These are phyloP conservation scores for Lithosia quadra DNA, from an alignment of 2,888 invertebrate species.

Conservation along the genomic window DNA sequence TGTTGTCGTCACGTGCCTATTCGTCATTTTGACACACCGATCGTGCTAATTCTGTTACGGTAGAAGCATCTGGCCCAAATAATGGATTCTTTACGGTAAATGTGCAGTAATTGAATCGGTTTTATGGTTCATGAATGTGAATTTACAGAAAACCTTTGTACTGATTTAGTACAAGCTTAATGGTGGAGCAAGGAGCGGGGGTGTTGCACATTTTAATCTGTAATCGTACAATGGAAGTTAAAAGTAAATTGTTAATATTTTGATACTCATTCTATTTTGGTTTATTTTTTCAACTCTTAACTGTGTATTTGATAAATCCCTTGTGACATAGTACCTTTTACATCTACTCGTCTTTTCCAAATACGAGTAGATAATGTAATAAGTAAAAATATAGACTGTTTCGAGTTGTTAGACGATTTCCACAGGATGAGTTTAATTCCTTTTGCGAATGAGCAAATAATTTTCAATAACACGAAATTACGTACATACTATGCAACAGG, in stretches of 20 bases:
- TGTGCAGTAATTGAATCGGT: constrained; percentile 42
- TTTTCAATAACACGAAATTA: too few relatives aligned
- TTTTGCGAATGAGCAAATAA: too few relatives aligned
- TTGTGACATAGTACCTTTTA: background rate
- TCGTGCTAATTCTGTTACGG: constrained; percentile 47
- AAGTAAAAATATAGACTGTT: too few relatives aligned
- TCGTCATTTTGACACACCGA: constrained; percentile 65
- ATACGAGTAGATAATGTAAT: too few relatives aligned
- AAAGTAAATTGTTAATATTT: background rate
- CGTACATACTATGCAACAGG: too few relatives aligned
- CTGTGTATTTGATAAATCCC: background rate
- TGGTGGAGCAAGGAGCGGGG: constrained; percentile 12
- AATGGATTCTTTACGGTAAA: constrained; percentile 50
- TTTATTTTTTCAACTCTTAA: background rate
- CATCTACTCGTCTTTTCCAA: too few relatives aligned
- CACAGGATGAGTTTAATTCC: too few relatives aligned
- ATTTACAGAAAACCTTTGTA: constrained; percentile 30
- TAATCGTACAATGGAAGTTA: constrained; percentile 1
- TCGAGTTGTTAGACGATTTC: too few relatives aligned
- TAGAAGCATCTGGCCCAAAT: constrained; percentile 44
- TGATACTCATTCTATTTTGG: background rate
- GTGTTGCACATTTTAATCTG: constrained; percentile 13
- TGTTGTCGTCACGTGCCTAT: constrained; percentile 74
- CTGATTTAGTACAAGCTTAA: constrained; percentile 8
- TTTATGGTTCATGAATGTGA: constrained; percentile 34